phyloP scores from a whole-genome alignment of 1,140 invertebrate genomes.

The Eumaeus atala region DNA sequence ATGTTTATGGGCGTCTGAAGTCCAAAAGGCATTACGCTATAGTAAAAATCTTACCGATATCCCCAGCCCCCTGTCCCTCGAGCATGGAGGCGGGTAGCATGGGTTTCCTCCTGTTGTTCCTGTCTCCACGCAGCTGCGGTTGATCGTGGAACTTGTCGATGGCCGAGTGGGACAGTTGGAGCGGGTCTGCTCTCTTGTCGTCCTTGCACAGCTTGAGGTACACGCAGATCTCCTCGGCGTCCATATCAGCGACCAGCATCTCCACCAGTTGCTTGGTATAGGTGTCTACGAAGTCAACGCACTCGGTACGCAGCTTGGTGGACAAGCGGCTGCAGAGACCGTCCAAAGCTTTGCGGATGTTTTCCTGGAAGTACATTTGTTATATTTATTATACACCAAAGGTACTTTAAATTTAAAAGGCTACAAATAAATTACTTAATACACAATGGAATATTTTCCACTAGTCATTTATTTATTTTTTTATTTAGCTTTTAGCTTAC shows the following conservation, averaged over 20 bases:
- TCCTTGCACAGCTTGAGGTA: constrained; percentile 81
- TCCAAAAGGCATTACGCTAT: no score
- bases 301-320: constrained; percentile 77
- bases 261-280: constrained; percentile 86
- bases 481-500: no score
- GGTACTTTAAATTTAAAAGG: no score
- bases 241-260: constrained; percentile 84
- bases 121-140: constrained; percentile 45
- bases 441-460: no score
- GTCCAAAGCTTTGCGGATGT: constrained; percentile 81
- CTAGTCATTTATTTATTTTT: no score
- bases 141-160: constrained; percentile 52
- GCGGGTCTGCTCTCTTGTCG: constrained; percentile 43
- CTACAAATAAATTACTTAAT: no score
- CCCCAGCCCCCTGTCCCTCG: constrained; percentile 48
- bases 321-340: constrained; percentile 83
- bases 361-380: constrained; percentile 74
- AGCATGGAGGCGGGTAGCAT: constrained; percentile 48
- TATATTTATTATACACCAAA: no score
- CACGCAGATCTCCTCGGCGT: constrained; percentile 85
- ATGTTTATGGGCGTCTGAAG: no score
- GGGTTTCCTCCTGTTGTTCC: constrained; percentile 48
- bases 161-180: constrained; percentile 27
- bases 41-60: constrained; percentile 77
- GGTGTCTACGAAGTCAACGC: constrained; percentile 83